phyloP scores from a whole-genome alignment of 2,888 invertebrate genomes.

The Abscondita cerata region DNA sequence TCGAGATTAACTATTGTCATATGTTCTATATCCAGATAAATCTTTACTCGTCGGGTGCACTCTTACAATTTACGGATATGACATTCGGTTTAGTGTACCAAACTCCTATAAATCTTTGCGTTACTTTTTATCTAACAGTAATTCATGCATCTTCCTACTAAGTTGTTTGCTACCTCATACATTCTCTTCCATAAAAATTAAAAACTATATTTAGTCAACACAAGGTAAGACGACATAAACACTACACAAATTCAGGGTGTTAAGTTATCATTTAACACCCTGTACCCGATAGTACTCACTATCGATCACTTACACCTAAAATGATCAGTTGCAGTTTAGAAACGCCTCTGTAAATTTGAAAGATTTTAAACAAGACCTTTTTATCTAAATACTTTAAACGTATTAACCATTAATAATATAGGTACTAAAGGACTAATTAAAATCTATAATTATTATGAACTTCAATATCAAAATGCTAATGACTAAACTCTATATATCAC shows the following conservation, averaged over 20 bases:
- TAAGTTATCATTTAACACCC: constrained; percentile 4
- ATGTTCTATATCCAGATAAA: constrained; percentile 31
- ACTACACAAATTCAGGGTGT: not conserved
- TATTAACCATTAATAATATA: not conserved
- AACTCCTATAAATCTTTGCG: not conserved
- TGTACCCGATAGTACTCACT: constrained; percentile 8
- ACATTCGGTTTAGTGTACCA: constrained; percentile 18
- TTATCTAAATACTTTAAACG: constrained; percentile 9
- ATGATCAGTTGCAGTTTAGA: constrained; percentile 18
- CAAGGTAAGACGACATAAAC: not conserved
- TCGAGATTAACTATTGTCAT: constrained; percentile 34
- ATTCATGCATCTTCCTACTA: not conserved
- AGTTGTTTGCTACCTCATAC: constrained; percentile 1
- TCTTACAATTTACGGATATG: constrained; percentile 28
- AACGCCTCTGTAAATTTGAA: constrained; percentile 10
- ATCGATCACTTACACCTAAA: constrained; percentile 6
- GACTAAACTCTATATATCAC: constrained; percentile 27
- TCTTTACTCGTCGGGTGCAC: constrained; percentile 23
- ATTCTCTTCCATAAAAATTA: constrained; percentile 1
- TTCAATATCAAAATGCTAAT: constrained; percentile 8
- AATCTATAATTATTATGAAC: constrained; percentile 9
- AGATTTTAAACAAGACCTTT: not conserved
- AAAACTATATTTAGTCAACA: not conserved
- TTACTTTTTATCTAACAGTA: constrained; percentile 6
- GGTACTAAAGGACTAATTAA: constrained; percentile 6